Conservation (phyloP, 2,888 invertebrate species). For the Bruchidius siliquastri region DNA sequence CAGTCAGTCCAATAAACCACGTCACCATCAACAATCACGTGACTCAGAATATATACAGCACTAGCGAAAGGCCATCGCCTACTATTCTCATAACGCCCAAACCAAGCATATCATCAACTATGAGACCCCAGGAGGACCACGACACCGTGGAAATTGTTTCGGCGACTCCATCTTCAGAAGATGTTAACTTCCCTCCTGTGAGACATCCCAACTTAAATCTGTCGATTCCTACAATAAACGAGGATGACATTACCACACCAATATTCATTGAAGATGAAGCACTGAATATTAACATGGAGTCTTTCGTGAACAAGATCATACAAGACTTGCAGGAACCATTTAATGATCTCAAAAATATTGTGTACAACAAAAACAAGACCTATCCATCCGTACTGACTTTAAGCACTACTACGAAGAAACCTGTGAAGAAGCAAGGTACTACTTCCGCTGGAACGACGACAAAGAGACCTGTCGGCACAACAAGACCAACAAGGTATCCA, state of each 20-base stretch:
- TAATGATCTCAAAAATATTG: slow-evolving; percentile 72
- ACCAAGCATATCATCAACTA: slow-evolving; percentile 48
- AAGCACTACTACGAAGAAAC: slow-evolving; percentile 41
- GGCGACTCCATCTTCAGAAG: slow-evolving; percentile 55
- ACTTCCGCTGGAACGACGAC: slow-evolving; percentile 34
- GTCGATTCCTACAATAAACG: slow-evolving; percentile 53
- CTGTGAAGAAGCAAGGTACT: slow-evolving; percentile 35
- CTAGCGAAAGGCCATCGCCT: slow-evolving; percentile 56
- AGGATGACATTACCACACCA: slow-evolving; percentile 70
- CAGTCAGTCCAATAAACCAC: slow-evolving; percentile 32
- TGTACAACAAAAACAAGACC: slow-evolving; percentile 53
- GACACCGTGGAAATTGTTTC: slow-evolving; percentile 39
- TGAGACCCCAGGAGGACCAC: slow-evolving; percentile 28
- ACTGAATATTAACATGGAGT: slow-evolving; percentile 73
- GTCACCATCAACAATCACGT: slow-evolving; percentile 61
- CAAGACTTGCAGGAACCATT: slow-evolving; percentile 80
- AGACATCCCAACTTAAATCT: slow-evolving; percentile 77
- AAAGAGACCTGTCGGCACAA: slow-evolving; percentile 35
- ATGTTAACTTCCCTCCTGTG: slow-evolving; percentile 82
- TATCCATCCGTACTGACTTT: slow-evolving; percentile 25
- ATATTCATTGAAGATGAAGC: slow-evolving; percentile 71
- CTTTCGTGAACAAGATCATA: slow-evolving; percentile 78
- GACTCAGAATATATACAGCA: slow-evolving; percentile 53
- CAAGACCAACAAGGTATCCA: slow-evolving; percentile 40
- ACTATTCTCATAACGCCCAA: slow-evolving; percentile 67